Evolutionary conservation across 2,113 vertebrate species (phyloP).

Genomic region (Donacobius atricapilla): DNA sequence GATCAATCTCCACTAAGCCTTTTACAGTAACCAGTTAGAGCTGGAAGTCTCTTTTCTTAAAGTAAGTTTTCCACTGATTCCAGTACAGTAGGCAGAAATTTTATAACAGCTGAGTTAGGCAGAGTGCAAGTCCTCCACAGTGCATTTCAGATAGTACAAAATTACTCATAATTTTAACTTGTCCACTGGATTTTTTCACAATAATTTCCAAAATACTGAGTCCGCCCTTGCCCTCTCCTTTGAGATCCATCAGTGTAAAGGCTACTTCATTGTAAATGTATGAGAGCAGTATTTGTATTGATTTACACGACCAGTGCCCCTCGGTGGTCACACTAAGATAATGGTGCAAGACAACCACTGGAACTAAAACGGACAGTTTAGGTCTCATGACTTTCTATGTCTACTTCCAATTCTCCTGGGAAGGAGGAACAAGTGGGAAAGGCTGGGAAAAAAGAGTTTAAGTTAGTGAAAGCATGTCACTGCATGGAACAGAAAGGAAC

Average conservation of each 20-base stretch:
- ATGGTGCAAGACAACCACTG: neutral
- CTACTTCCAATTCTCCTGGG: neutral
- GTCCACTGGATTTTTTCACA: neutral
- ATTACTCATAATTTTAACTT: neutral
- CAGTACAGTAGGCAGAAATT: neutral
- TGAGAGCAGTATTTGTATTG: neutral
- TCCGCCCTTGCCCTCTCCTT: neutral
- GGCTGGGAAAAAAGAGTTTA: neutral
- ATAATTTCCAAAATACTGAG: neutral
- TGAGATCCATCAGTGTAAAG: neutral
- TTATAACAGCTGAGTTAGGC: neutral
- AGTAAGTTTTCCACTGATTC: neutral
- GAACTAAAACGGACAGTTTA: neutral
- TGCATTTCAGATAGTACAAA: neutral
- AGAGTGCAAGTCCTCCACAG: neutral
- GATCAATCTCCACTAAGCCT: neutral
- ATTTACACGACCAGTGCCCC: neutral
- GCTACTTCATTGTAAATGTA: neutral
- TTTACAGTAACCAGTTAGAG: neutral
- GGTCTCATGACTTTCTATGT: neutral
- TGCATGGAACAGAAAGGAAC: neutral
- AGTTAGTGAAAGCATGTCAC: neutral
- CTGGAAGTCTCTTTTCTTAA: neutral
- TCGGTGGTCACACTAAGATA: neutral
- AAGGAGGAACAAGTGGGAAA: neutral